Evolutionary conservation across 2,113 vertebrate genomes (phyloP), one percentile per base, ranked within the genome.

Genomic region (Pterocles burchelli): DNA sequence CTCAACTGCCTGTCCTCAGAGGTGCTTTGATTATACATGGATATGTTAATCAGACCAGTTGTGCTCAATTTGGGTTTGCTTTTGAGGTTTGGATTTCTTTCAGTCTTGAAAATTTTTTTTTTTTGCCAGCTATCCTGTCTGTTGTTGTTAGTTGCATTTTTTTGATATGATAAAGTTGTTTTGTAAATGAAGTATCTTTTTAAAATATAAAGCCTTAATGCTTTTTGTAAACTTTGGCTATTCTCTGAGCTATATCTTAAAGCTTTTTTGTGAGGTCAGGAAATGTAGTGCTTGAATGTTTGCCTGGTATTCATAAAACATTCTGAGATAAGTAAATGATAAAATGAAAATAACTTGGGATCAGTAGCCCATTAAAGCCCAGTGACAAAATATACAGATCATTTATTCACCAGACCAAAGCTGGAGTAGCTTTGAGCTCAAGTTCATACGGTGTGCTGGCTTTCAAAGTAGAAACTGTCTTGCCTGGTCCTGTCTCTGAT

Each of bases 11-110:
- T 82, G 29, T 87, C 41, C 71, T 94, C 78, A 76, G 66, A 75
- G 66, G 36, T 91, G 33, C 62, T 91, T 82, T 88, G 52, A 85
- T 85, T 94, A 13, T 85, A 76, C 10, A 6, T 59, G 5, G 18
- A 11, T 91, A 78, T 76, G 85, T 79, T 91, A 96, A 85, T 91
- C 57, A 94, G 58, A 58, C 14, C 26, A 41, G 31, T 85, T 94
- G 62, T 72, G 17, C 85, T 91, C 66, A 85, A 3, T 79, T 84
- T 88, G 31, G 16, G 7, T 91, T 95, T 96, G n/a, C 51, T 80
- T 95, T 95, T 85, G 85, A 65, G 58, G 17, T 58, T 79, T 93
- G n/a, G 7, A n/a, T 94, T 89, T 91, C 45, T 61, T 90, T 79
- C 67, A 62, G 24, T 82, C 38, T 85, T 76, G 16, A 65, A 45